Percentiles rank a stretch among this genome's conserved stretches.
Evolutionary conservation across 2,797 vertebrate genomes (phyloP).

Genomic region (Mormyrus proboscirostris): DNA sequence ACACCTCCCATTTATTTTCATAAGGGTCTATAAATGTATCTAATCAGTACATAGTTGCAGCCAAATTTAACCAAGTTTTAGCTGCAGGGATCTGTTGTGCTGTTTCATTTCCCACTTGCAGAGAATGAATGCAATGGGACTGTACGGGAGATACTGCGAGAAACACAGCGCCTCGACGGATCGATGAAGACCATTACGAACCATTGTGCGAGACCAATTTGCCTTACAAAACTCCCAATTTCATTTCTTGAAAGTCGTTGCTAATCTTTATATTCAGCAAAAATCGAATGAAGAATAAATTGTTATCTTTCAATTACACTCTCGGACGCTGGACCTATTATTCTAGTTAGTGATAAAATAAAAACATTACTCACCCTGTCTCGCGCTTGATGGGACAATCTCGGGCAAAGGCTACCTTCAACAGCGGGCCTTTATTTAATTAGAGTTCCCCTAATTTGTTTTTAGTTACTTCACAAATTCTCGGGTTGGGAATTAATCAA

Average conservation of each 20-base stretch:
- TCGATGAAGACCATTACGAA: background rate
- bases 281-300: constrained; percentile 69
- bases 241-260: constrained; percentile 31
- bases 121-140: background rate
- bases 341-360: constrained; percentile 77
- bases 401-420: constrained; percentile 53
- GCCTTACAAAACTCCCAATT: constrained; percentile 20
- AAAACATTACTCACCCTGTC: constrained; percentile 71
- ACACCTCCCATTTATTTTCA: background rate
- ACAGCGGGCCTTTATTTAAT: constrained; percentile 70
- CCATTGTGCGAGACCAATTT: constrained; percentile 21
- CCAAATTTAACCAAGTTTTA: background rate
- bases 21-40: background rate
- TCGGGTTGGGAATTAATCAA: constrained; percentile 67
- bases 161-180: background rate
- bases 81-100: background rate
- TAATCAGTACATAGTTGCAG: background rate
- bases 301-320: constrained; percentile 75
- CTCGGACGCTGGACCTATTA: constrained; percentile 70
- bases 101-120: background rate
- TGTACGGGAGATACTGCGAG: background rate
- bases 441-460: constrained; percentile 69
- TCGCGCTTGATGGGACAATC: constrained; percentile 25
- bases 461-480: constrained; percentile 55
- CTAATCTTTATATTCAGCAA: constrained; percentile 68